Evolutionary conservation across 2,888 invertebrate species (phyloP), one percentile per base, ranked within the genome.

Genomic region (Callyntrura guangdongensis): DNA sequence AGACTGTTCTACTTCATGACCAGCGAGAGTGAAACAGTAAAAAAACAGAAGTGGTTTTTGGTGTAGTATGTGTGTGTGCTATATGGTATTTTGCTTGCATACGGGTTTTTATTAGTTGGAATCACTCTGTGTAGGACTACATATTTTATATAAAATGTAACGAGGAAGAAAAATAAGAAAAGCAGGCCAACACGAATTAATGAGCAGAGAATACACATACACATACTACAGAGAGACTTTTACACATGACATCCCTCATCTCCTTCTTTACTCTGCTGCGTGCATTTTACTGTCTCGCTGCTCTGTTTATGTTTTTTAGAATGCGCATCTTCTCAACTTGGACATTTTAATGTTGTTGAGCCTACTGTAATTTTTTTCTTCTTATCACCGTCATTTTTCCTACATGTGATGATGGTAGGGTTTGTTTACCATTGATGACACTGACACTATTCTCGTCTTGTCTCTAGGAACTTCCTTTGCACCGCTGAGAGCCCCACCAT

Each of bases 121-220:
- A 36, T 36, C 3, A 36, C 36, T n/a, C n/a, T 56, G 56, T 17
- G n/a, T 17, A 56, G 17, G 56, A n/a, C 56, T 56, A 17, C 56
- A 36, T 17, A 17, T 56, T n/a, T 17, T 56, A 64, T 64, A 53
- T 53, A 53, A 6, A 53, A n/a, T n/a, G n/a, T n/a, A 53, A 53
- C 53, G 53, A 53, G n/a, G 53, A 53, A 11, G 53, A 53, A 11
- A 53, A n/a, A 45, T 25, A 25, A 49, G 49, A 17, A 17, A 74
- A 74, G 74, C 74, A 74, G 74, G 74, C 47, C 74, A 74, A 4
- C n/a, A n/a, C 20, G 74, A 74, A 74, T 74, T 74, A 74, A 74
- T 74, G 74, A 74, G 74, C 0, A 74, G 47, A 45, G 47, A 36
- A 36, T 36, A 36, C n/a, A n/a, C n/a, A 36, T 36, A 36, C 36